Evolutionary conservation across 2,797 vertebrate species (phyloP).

Genomic region (Platalea minor): DNA sequence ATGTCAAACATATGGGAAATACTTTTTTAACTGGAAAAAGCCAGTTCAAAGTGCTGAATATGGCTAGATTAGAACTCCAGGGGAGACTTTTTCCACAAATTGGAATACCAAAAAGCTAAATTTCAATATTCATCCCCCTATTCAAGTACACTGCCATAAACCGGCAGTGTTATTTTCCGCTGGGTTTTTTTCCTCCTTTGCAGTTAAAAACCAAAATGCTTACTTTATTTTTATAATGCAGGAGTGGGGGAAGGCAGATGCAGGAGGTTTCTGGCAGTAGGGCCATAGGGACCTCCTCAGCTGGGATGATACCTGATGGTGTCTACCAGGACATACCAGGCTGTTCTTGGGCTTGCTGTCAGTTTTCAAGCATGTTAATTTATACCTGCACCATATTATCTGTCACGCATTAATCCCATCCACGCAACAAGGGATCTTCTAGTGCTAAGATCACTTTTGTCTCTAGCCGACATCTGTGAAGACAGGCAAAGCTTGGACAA

Average conservation of each 20-base stretch:
- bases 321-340: background rate
- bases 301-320: background rate
- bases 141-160: background rate
- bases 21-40: background rate
- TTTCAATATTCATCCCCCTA: background rate
- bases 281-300: background rate
- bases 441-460: background rate
- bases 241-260: background rate
- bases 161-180: background rate
- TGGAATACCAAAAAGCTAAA: background rate
- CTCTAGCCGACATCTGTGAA: background rate
- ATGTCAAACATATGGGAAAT: constrained; percentile 31
- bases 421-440: background rate
- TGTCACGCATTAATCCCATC: background rate
- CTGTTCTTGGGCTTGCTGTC: background rate
- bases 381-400: background rate
- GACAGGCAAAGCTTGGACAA: background rate
- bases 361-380: background rate
- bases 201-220: background rate
- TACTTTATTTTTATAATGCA: background rate
- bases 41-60: background rate
- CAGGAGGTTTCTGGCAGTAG: background rate
- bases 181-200: background rate
- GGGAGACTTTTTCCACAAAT: background rate
- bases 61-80: background rate